Conservation (phyloP, 2,888 invertebrate genomes). For the Scaptomyza tumidula region DNA sequence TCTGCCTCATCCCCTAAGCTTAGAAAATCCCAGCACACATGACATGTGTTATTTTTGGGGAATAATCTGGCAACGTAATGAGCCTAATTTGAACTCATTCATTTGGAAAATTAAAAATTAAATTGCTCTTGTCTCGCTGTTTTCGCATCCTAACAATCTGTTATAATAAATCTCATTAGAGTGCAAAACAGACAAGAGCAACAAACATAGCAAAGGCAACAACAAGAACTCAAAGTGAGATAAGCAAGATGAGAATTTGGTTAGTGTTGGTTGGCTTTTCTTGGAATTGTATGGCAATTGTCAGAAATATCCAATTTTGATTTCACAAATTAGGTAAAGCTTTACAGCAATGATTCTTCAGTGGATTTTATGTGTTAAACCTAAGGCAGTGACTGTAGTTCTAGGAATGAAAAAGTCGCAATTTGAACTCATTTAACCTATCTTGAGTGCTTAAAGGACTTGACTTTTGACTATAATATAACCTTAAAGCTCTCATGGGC, state of each 20-base stretch:
- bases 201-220: slow-evolving; percentile 8
- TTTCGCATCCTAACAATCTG: slow-evolving; percentile 53
- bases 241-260: not conserved
- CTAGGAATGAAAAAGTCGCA: not conserved
- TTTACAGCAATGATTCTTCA: not conserved
- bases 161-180: slow-evolving; percentile 74
- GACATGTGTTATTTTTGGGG: slow-evolving; percentile 40
- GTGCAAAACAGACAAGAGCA: slow-evolving; percentile 37
- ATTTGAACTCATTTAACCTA: not conserved
- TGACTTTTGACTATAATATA: not conserved
- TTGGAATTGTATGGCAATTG: slow-evolving; percentile 8
- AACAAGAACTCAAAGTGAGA: not conserved
- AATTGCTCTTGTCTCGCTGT: slow-evolving; percentile 75
- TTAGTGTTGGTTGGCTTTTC: not conserved
- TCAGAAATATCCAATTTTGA: not conserved
- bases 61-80: slow-evolving; percentile 67
- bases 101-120: slow-evolving; percentile 80
- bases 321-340: slow-evolving; percentile 6
- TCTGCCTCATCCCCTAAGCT: not conserved
- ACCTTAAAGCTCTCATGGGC: not conserved
- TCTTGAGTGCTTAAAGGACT: not conserved
- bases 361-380: not conserved
- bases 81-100: slow-evolving; percentile 78
- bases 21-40: slow-evolving; percentile 30
- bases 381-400: not conserved